These are phyloP conservation scores for Melanotaenia duboulayi DNA, from an alignment of 2,113 vertebrate genomes.

Conservation along the genomic window DNA sequence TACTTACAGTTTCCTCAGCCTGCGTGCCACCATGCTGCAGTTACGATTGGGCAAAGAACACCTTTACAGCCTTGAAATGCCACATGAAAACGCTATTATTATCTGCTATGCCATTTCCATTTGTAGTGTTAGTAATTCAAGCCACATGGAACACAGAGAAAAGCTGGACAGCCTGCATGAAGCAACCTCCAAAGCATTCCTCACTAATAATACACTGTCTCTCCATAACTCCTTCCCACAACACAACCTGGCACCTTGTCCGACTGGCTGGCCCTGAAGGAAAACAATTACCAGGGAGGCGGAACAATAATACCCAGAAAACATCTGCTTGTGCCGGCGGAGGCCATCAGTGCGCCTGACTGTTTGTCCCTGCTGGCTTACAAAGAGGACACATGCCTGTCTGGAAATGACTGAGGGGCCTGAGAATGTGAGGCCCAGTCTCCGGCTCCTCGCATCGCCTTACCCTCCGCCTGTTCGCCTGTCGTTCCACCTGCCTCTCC, in stretches of 20 bases:
- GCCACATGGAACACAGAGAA: conserved; percentile 37
- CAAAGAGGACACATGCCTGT: conserved; percentile 66
- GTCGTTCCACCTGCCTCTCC: conserved; percentile 66
- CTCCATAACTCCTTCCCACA: conserved; percentile 64
- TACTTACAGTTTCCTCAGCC: neutral
- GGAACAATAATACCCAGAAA: conserved; percentile 79
- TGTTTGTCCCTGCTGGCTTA: conserved; percentile 72
- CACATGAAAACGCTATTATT: neutral
- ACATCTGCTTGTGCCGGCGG: conserved; percentile 79
- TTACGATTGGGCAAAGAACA: neutral
- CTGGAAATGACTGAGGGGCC: conserved; percentile 51
- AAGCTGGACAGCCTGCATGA: conserved; percentile 38
- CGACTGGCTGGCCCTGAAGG: conserved; percentile 68
- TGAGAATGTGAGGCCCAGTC: conserved; percentile 23
- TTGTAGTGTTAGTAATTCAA: conserved; percentile 33
- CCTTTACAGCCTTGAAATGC: conserved; percentile 10
- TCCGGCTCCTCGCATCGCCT: conserved; percentile 46
- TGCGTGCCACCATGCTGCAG: neutral
- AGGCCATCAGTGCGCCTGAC: conserved; percentile 63
- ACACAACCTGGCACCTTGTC: conserved; percentile 72
- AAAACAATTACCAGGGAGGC: conserved; percentile 79
- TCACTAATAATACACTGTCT: conserved; percentile 57
- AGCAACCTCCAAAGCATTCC: conserved; percentile 37
- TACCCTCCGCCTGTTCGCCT: conserved; percentile 39
- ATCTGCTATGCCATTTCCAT: conserved; percentile 1